Evolutionary conservation across 2,797 vertebrate genomes (phyloP).

Genomic region (Clarias pachynema): DNA sequence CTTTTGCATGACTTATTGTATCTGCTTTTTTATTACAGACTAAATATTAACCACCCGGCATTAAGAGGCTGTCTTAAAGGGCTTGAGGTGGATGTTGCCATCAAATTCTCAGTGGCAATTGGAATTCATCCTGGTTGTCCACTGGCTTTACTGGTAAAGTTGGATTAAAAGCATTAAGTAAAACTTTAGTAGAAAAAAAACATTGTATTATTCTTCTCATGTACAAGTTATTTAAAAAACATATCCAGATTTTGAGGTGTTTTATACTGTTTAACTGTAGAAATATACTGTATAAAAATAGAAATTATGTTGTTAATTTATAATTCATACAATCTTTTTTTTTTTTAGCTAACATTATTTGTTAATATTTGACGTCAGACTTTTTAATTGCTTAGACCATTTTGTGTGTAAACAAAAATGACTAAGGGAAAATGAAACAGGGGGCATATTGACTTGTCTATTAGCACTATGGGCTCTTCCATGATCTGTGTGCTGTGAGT

Average conservation of each 20-base stretch:
- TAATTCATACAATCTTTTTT: not conserved
- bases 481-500: no score
- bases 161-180: not conserved
- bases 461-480: no score
- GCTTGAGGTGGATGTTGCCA: conserved; percentile 29
- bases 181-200: not conserved
- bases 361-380: not conserved
- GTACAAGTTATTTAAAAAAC: not conserved
- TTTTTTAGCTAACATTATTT: not conserved
- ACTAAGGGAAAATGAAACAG: not conserved
- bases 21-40: conserved; percentile 55
- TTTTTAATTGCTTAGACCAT: not conserved
- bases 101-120: conserved; percentile 49
- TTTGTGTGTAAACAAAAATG: not conserved
- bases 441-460: no score
- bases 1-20: not conserved
- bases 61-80: conserved; percentile 65
- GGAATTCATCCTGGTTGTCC: conserved; percentile 64
- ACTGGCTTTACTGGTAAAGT: conserved; percentile 60
- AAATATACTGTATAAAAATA: not conserved
- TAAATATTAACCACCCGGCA: conserved; percentile 60
- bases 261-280: not conserved
- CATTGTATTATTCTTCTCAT: not conserved
- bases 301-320: not conserved
- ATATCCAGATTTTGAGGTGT: not conserved